These are phyloP conservation scores for Parazoanthus darwini DNA, from an alignment of 92 coral and sea anemone species.

Conservation along the genomic window DNA sequence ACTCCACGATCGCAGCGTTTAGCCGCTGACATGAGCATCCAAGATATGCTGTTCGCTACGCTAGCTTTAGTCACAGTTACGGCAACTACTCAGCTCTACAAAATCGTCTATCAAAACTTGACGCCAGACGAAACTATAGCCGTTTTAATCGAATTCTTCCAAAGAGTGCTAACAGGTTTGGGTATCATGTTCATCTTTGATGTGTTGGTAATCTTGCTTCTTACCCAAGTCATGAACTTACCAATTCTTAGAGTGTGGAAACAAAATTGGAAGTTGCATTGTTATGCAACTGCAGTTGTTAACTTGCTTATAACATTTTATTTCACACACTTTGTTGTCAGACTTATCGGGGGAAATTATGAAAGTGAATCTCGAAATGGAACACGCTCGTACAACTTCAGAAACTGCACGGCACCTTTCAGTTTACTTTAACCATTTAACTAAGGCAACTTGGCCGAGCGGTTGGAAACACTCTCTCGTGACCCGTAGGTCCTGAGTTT, in stretches of 20 bases:
- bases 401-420: background rate
- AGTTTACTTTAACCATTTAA: background rate
- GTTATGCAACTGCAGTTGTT: background rate
- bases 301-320: background rate
- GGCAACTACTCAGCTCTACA: background rate
- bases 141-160: background rate
- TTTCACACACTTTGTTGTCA: background rate
- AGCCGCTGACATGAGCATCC: background rate
- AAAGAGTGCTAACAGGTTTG: background rate
- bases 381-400: background rate
- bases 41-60: background rate
- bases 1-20: background rate
- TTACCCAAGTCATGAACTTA: background rate
- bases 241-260: constrained; percentile 6
- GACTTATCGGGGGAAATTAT: background rate
- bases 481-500: no score
- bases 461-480: no score
- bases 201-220: background rate
- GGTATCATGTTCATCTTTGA: background rate
- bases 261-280: constrained; percentile 9
- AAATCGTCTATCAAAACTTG: background rate
- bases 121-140: background rate
- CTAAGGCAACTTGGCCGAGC: no score
- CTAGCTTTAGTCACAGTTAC: background rate
- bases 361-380: background rate